These are phyloP conservation scores for Ectropis crepuscularia DNA, from an alignment of 2,888 invertebrate species.

Conservation along the genomic window DNA sequence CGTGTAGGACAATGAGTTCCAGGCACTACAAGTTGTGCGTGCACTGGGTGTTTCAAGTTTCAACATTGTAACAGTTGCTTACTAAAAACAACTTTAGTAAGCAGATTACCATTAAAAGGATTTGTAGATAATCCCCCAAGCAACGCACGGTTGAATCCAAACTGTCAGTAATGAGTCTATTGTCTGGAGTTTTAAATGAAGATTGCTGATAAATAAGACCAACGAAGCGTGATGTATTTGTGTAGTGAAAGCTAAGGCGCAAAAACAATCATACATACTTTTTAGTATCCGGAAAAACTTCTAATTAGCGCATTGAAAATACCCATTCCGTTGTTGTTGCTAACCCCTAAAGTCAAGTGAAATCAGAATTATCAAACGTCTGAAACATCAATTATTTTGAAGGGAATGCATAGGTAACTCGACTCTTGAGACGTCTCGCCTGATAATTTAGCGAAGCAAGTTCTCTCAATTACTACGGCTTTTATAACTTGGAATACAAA, in stretches of 20 bases:
- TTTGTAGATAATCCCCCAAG: slow-evolving; percentile 49
- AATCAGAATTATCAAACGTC: slow-evolving; percentile 6
- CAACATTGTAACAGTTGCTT: not conserved
- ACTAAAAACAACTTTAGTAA: slow-evolving; percentile 5
- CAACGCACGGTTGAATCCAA: slow-evolving; percentile 37
- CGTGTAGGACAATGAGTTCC: slow-evolving; percentile 19
- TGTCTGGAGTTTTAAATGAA: slow-evolving; percentile 51
- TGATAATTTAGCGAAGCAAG: slow-evolving; percentile 29
- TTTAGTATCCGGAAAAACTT: not conserved
- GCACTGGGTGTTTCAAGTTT: not conserved
- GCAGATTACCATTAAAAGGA: slow-evolving; percentile 6
- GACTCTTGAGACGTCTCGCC: slow-evolving; percentile 79
- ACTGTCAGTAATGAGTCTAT: slow-evolving; percentile 53
- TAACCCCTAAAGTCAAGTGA: not conserved
- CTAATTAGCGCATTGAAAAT: not conserved
- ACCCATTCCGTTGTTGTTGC: not conserved
- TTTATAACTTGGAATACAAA: not conserved
- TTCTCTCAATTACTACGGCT: slow-evolving; percentile 4
- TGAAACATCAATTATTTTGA: slow-evolving; percentile 63
- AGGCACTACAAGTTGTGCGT: slow-evolving; percentile 4
- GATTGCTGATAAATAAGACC: slow-evolving; percentile 43
- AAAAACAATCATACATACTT: slow-evolving; percentile 3
- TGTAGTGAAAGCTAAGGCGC: slow-evolving; percentile 51
- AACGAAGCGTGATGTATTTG: slow-evolving; percentile 54
- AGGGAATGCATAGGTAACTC: slow-evolving; percentile 61